Base-by-base conservation (phyloP, 37 sponge, comb jelly and placozoan genomes). In the Lycopodina hypogea region DNA sequence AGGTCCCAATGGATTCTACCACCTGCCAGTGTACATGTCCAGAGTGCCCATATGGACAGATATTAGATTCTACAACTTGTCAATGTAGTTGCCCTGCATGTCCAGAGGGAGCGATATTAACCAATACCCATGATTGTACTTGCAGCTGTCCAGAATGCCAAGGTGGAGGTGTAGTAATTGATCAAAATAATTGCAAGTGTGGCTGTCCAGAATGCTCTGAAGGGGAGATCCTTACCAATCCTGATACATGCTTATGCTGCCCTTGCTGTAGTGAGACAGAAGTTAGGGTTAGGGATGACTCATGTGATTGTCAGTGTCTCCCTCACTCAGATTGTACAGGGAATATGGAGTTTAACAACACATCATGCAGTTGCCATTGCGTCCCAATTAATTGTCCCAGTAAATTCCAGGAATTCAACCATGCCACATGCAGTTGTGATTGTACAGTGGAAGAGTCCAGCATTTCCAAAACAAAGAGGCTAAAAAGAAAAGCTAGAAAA, bases 231-330 rank as follows among this genome's bases (percentile, higher is more conserved):
- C 3, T 53, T 33, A 21, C 22, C 32, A 33, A 57, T 69, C 42
- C 38, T 36, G 56, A 14, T 14, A 58, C 59, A 14, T 58, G 59
- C 26, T 24, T 26, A 24, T 58, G 59, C 59, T 58, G 26, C 23
- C 26, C 26, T 58, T 6, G 23, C 26, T 24, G 26, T 58, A 26
- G 59, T 58, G 26, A 8, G 3, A 18, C 23, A 26, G 18, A 24
- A 19, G 26, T 26, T 8, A 24, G 23, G 26, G 26, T 21, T 14
- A 14, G 26, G 26, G 22, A 41, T 26, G 59, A 82, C 67, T 45
- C 56, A 24, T 82, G 83, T 73, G 64, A 82, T 26, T 82, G 83
- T 38, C 39, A 82, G 45, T 83, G 84, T 39, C 74, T 33, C 2
- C 17, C 19, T 32, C 33, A 60, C 58, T 63, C 63, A 42, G 14